These are phyloP conservation scores for Brachionus paranguensis DNA, from an alignment of 1,140 invertebrate genomes.

Conservation along the genomic window DNA sequence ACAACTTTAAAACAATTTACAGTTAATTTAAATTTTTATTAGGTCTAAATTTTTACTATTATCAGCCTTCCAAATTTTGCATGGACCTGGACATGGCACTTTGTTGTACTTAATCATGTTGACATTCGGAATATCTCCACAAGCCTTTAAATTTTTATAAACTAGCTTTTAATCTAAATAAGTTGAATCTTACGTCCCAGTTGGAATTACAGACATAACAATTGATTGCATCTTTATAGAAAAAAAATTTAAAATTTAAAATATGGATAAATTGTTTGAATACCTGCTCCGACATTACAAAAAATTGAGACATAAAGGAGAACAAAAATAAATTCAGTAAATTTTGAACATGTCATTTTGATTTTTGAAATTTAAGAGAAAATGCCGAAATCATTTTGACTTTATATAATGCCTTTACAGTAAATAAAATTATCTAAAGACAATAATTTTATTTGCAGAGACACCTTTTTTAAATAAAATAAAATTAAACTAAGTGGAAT, in stretches of 20 bases:
- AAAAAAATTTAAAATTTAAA: background rate
- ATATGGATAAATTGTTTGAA: background rate
- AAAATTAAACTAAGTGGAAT: background rate
- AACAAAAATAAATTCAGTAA: background rate
- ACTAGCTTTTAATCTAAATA: background rate
- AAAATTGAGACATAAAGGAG: background rate
- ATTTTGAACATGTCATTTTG: background rate
- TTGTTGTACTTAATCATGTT: background rate
- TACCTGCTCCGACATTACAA: background rate
- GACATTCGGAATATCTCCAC: background rate
- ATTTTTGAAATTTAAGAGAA: background rate
- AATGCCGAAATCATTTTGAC: background rate
- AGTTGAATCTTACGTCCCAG: background rate
- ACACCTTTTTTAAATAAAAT: conserved; percentile 18
- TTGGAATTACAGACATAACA: conserved; percentile 12
- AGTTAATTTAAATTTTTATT: background rate
- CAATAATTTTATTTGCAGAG: background rate
- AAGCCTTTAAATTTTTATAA: background rate
- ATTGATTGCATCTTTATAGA: background rate
- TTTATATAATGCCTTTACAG: background rate
- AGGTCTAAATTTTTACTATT: background rate
- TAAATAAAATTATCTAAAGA: background rate
- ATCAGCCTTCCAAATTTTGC: background rate
- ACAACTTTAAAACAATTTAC: background rate
- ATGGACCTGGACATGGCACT: background rate